Evolutionary conservation across 2,113 vertebrate genomes (phyloP).

Genomic region (Chaetorhynchus papuensis): DNA sequence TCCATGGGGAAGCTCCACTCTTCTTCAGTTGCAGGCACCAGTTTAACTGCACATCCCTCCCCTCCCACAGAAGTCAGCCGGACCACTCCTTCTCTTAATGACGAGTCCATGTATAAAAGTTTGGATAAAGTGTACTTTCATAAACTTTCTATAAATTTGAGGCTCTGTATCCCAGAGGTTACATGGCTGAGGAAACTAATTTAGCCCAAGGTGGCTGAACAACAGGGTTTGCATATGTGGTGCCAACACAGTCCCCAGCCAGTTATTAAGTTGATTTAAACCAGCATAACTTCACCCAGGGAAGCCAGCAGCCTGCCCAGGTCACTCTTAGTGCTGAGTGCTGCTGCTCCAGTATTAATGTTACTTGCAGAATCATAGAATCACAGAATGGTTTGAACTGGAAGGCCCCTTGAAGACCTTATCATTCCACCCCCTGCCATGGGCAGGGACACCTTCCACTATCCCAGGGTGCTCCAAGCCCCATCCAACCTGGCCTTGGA

Average conservation of each 20-base stretch:
- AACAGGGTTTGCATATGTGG: not conserved
- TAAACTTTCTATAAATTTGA: not conserved
- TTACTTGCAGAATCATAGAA: not conserved
- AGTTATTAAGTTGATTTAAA: not conserved
- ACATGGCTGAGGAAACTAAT: not conserved
- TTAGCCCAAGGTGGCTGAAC: not conserved
- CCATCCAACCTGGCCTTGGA: not conserved
- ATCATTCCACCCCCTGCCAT: not conserved
- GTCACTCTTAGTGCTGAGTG: not conserved
- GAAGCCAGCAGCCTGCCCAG: not conserved
- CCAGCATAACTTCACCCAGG: not conserved
- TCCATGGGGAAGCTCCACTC: not conserved
- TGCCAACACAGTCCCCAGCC: not conserved
- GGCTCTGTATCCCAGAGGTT: not conserved
- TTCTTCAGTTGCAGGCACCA: not conserved
- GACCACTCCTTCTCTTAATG: not conserved
- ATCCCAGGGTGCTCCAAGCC: not conserved
- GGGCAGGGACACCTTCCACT: not conserved
- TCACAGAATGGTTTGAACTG: not conserved
- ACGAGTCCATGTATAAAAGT: not conserved
- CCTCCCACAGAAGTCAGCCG: not conserved
- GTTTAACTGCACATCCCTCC: not conserved
- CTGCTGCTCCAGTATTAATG: not conserved
- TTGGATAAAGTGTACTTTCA: not conserved
- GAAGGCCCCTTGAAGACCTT: not conserved